These are phyloP conservation scores for Hippocampus mohnikei DNA, from an alignment of 2,113 vertebrate genomes.

Conservation along the genomic window DNA sequence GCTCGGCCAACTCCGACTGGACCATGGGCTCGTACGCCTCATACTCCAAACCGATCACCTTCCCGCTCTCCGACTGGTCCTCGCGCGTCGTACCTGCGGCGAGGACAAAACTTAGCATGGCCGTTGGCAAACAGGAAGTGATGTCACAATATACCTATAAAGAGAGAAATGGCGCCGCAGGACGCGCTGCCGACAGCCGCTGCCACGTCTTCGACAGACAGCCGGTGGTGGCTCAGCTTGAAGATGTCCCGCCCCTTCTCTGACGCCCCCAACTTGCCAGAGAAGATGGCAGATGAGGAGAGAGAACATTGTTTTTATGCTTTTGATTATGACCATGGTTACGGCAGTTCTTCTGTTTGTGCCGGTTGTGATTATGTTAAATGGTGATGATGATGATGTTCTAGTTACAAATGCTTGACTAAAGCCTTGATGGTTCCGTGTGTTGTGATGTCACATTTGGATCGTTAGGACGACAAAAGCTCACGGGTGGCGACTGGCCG, in stretches of 20 bases:
- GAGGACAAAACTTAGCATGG: not conserved
- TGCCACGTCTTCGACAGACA: slow-evolving; percentile 79
- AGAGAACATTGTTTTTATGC: too few species aligned
- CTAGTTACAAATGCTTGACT: too few species aligned
- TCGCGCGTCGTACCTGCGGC: slow-evolving; percentile 80
- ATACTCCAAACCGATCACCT: slow-evolving; percentile 84
- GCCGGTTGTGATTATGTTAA: too few species aligned
- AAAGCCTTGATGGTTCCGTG: too few species aligned
- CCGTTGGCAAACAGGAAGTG: not conserved
- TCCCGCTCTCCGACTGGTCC: slow-evolving; percentile 81
- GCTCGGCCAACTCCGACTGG: slow-evolving; percentile 82
- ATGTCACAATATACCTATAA: slow-evolving; percentile 73
- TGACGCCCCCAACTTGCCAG: not conserved
- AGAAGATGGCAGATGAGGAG: not conserved
- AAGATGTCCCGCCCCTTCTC: slow-evolving; percentile 68
- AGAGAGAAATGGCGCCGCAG: slow-evolving; percentile 87
- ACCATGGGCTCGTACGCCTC: slow-evolving; percentile 89
- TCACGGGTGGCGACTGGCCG: not conserved
- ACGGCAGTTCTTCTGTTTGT: too few species aligned
- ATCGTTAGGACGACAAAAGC: not conserved
- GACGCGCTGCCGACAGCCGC: slow-evolving; percentile 74
- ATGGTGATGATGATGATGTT: too few species aligned
- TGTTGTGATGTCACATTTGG: too few species aligned
- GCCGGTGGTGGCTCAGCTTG: slow-evolving; percentile 76
- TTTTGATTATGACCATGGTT: not conserved